phyloP scores from a whole-genome alignment of 35 echinoderm and acorn worm genomes.

The Heliocidaris erythrogramma region DNA sequence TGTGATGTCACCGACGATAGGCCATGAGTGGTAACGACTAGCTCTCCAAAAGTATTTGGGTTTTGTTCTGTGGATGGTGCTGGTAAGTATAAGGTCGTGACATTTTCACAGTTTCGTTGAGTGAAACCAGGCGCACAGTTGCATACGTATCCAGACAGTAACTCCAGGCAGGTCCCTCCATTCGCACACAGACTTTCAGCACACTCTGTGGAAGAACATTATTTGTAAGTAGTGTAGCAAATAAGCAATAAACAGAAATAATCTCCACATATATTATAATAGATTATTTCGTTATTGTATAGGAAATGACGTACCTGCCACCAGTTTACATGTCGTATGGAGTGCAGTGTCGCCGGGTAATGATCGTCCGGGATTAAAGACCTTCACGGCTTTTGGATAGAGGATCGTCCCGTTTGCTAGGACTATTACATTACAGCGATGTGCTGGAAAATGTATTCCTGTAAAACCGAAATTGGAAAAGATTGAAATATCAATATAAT shows the following conservation, averaged over 20 bases:
- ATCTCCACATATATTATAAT: too few relatives aligned
- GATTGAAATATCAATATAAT: too few relatives aligned
- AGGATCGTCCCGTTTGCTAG: not conserved
- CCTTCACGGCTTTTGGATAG: not conserved
- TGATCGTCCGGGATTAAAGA: not conserved
- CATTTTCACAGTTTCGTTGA: not conserved
- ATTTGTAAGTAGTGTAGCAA: too few relatives aligned
- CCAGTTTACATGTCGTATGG: not conserved
- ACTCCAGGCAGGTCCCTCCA: slow-evolving; percentile 18
- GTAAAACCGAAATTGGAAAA: too few relatives aligned
- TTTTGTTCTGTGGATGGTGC: too few relatives aligned
- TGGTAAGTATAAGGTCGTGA: not conserved
- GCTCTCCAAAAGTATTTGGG: not conserved
- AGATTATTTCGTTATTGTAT: too few relatives aligned
- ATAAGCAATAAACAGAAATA: too few relatives aligned
- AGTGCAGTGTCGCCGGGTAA: not conserved
- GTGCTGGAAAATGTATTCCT: not conserved
- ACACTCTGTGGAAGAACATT: not conserved
- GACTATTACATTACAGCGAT: not conserved
- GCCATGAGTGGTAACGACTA: not conserved
- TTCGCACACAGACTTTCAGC: not conserved
- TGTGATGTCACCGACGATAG: not conserved
- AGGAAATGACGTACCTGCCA: not conserved
- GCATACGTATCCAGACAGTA: not conserved
- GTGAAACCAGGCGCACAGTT: not conserved